These are phyloP conservation scores for Deroplatys truncata DNA, from an alignment of 2,888 invertebrate species.

Conservation along the genomic window DNA sequence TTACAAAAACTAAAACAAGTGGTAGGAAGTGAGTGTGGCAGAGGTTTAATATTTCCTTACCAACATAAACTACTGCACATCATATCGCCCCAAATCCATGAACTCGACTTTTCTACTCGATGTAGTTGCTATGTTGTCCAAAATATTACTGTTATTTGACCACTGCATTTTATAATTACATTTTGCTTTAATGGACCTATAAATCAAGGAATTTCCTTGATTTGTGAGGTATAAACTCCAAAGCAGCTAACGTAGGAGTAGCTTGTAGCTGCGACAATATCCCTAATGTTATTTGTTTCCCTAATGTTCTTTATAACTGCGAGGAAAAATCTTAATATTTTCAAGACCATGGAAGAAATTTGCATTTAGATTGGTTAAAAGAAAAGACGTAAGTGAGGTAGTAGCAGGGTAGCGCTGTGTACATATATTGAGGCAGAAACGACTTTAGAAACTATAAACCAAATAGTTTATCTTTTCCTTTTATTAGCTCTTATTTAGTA, in stretches of 20 bases:
- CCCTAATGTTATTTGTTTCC: background rate
- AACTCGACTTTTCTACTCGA: too few relatives aligned
- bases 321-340: slow-evolving; percentile 9
- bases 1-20: too few relatives aligned
- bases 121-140: too few relatives aligned
- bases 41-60: too few relatives aligned
- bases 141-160: too few relatives aligned
- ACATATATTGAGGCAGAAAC: background rate
- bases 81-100: too few relatives aligned
- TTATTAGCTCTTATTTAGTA: background rate
- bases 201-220: background rate
- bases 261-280: background rate
- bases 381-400: background rate
- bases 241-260: background rate
- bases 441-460: background rate
- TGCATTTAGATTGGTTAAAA: slow-evolving; percentile 15
- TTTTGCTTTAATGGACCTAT: too few relatives aligned
- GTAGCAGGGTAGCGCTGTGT: background rate
- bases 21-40: too few relatives aligned
- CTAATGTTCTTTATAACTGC: background rate
- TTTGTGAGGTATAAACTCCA: background rate
- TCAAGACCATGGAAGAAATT: slow-evolving; percentile 5
- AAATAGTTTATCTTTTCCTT: background rate
- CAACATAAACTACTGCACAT: too few relatives aligned
- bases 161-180: too few relatives aligned